Conservation (phyloP, 2,113 vertebrate genomes). For the Acanthisitta chloris region DNA sequence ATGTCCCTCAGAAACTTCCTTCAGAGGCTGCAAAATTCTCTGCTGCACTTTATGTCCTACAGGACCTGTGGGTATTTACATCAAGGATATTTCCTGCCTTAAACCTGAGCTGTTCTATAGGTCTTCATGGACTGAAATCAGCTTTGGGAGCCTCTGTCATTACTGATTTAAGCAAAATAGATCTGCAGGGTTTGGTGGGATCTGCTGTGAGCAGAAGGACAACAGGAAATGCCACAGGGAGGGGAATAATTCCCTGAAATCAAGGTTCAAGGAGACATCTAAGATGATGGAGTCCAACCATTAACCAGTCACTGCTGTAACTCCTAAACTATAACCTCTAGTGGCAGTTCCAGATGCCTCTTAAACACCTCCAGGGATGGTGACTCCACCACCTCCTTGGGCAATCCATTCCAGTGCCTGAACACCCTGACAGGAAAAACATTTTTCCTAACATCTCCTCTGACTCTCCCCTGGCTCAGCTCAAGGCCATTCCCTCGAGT, state of each 20-base stretch:
- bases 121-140: rapidly evolving
- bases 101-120: not conserved
- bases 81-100: not conserved
- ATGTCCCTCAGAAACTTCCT: not conserved
- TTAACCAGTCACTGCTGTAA: too few relatives aligned
- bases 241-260: not conserved
- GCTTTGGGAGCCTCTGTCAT: not conserved
- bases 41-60: not conserved
- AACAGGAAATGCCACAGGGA: rapidly evolving
- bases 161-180: not conserved
- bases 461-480: too few relatives aligned
- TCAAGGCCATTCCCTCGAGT: too few relatives aligned
- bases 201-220: not conserved
- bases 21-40: not conserved
- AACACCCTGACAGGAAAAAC: too few relatives aligned
- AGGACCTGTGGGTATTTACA: not conserved
- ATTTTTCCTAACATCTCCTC: too few relatives aligned
- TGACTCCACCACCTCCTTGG: too few relatives aligned
- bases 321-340: too few relatives aligned
- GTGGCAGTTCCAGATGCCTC: too few relatives aligned
- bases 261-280: too few relatives aligned
- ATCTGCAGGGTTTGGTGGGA: not conserved
- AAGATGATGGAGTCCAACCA: too few relatives aligned
- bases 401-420: too few relatives aligned
- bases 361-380: too few relatives aligned